phyloP scores from a whole-genome alignment of 2,797 vertebrate genomes.

The Helarctos malayanus region DNA sequence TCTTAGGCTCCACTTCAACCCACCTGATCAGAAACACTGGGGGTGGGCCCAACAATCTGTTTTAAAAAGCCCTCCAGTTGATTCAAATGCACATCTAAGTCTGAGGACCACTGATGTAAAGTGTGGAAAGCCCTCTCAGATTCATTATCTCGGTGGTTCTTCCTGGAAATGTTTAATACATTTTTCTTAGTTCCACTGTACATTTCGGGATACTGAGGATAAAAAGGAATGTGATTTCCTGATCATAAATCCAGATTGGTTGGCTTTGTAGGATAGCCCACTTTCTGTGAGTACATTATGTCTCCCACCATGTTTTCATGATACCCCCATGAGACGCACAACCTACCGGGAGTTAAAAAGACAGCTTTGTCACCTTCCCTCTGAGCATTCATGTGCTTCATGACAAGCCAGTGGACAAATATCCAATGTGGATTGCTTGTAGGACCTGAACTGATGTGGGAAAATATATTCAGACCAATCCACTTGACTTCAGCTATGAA shows the following conservation, averaged over 20 bases:
- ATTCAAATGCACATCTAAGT: neutral
- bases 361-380: neutral
- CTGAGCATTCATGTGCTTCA: neutral
- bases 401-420: neutral
- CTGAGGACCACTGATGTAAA: neutral
- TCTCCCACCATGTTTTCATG: neutral
- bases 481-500: neutral
- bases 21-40: neutral
- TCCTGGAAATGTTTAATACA: neutral
- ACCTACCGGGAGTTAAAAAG: neutral
- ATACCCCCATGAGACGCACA: neutral
- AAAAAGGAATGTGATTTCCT: neutral
- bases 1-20: neutral
- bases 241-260: neutral
- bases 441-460: neutral
- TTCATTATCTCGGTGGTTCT: neutral
- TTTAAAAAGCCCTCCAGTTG: neutral
- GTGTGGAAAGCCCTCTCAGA: neutral
- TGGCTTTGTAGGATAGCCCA: neutral
- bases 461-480: neutral
- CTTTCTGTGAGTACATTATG: neutral
- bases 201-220: neutral
- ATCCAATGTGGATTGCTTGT: neutral
- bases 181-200: neutral
- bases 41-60: neutral